Base-by-base conservation (phyloP, 2,888 invertebrate genomes). In the Drosophila algonquin region DNA sequence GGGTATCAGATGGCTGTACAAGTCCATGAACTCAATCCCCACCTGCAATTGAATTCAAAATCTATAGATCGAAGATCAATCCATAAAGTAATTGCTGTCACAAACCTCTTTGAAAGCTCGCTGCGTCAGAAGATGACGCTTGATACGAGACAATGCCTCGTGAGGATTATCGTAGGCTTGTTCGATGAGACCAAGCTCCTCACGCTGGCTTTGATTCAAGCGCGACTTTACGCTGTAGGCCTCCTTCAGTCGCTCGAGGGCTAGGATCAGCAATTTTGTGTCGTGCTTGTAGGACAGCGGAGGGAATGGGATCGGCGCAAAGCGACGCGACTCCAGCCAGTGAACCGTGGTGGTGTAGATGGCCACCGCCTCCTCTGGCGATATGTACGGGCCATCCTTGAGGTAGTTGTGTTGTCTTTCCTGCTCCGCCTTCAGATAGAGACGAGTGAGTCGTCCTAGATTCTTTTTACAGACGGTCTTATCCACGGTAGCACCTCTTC, bases 401-500 rank as follows among this genome's bases (percentile, higher is more conserved):
- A 99, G 93, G 92, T 99, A 99, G 93, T 99, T 99, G 91, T 99
- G 99, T 91, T 99, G 99, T 8, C 99, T 93, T 92, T 99, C 99
- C 92, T 99, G 99, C 92, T 99, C 99, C 0, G 99, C 96, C 93
- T 99, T 99, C 73, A 99, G 93, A 91, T 99, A 99, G 30, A 99
- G 93, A 71, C 99, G 94, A 0, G 99, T 99, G 56, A 99, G 94
- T n/a, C 99, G 94, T 1, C 99, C 99, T 77, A 99, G 94, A 93
- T 99, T 99, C 94, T 99, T 99, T 93, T 99, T 99, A 92, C 99
- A 99, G 0, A 99, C 99, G 0, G 99, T 99, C 93, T 99, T 99
- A 92, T 99, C 99, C 16, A 99, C 99, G 0, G 99, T 99, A 56
- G 99, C 99, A n/a, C 99, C 99, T 82, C 99, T 95, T 3, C 99